Evolutionary conservation across 2,797 vertebrate genomes (phyloP), one percentile per base, ranked within the genome.

Genomic region (Cynodonichthys magdalenae): DNA sequence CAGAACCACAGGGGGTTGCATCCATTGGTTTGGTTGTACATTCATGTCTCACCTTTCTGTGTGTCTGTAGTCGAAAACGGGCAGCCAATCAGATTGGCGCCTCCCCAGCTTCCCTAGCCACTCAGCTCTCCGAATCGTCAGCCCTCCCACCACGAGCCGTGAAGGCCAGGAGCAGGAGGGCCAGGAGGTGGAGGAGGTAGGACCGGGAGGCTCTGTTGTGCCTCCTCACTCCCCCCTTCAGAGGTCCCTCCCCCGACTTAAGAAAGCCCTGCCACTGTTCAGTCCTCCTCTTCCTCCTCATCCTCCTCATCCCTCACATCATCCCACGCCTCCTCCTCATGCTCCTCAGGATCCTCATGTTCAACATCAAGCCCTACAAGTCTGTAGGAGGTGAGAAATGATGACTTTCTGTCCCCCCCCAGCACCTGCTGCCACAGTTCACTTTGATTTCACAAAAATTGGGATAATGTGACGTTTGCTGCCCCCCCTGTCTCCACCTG

Each of bases 201-300:
- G 73, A 75, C 71, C 68, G 14, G 66, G 75, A 52, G 79, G 75
- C 57, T 34, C 5, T 47, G 60, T 59, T 66, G 75, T 90, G 87
- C 54, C 94, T 89, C 94, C 93, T 92, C 93, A 91, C 89, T 95
- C 94, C 94, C 94, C 94, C 88, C 89, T 94, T 92, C 95, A 92
- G 88, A 91, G 90, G 84, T 93, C 95, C 92, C 94, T 93, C 92
- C 80, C 79, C 47, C 63, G 56, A 50, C 52, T 68, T 60, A 96
- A 94, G 95, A 96, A 95, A 96, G 93, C 93, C 86, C 76, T 69
- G 86, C 91, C 95, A 89, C 93, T 92, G 91, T 90, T 87, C 74
- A 79, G 82, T 75, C 76, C 73, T 81, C 74, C 65, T 79, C 55
- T 75, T 85, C 46, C 76, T 74, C 69, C 71, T 79, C 84, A 76